phyloP scores from a whole-genome alignment of 2,797 vertebrate species.

The Phataginus tricuspis region DNA sequence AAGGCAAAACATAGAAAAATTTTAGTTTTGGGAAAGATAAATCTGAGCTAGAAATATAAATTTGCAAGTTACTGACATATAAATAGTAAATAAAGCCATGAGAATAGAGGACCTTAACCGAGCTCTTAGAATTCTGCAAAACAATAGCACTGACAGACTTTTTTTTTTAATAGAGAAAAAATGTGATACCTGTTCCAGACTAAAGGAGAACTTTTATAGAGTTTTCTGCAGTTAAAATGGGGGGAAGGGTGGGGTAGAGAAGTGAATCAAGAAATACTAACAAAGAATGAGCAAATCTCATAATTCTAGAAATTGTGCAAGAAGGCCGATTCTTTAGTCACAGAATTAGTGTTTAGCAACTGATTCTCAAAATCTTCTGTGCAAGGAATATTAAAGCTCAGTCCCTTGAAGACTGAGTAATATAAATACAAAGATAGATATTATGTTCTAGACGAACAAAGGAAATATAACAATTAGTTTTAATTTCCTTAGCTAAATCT shows the following conservation, averaged over 20 bases:
- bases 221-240: constrained; percentile 23
- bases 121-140: background rate
- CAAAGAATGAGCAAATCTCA: background rate
- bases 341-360: background rate
- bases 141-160: background rate
- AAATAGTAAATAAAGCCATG: background rate
- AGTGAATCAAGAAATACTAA: constrained; percentile 1
- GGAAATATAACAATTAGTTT: background rate
- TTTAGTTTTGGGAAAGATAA: background rate
- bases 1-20: background rate
- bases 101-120: background rate
- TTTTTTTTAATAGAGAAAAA: background rate
- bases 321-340: background rate
- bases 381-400: background rate
- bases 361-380: background rate
- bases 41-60: background rate
- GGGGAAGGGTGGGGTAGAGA: background rate
- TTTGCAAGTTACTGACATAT: background rate
- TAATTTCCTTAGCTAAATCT: background rate
- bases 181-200: background rate
- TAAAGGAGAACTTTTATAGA: background rate
- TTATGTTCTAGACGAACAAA: background rate
- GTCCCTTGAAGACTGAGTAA: background rate
- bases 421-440: background rate
- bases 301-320: constrained; percentile 11